Conservation (phyloP, 2,113 vertebrate species). For the Oryzias curvinotus region DNA sequence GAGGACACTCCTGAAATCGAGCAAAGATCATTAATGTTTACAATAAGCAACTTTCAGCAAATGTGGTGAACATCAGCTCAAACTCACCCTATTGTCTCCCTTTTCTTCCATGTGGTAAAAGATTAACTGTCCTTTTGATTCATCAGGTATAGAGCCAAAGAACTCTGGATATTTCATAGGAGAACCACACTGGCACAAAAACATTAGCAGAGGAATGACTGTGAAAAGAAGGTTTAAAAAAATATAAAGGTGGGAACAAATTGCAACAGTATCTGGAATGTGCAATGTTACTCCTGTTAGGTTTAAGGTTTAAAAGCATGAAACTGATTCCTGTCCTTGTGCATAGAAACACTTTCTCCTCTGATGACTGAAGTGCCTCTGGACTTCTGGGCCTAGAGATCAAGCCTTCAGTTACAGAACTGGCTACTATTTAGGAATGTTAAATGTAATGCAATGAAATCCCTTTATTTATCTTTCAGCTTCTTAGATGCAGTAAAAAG, state of each 20-base stretch:
- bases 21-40: not conserved
- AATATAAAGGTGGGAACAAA: not conserved
- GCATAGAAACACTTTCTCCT: too few species aligned
- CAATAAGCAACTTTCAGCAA: not conserved
- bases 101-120: conserved; percentile 86
- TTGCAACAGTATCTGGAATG: not conserved
- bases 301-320: too few species aligned
- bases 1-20: conserved; percentile 56
- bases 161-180: conserved; percentile 50
- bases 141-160: too few species aligned
- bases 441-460: too few species aligned
- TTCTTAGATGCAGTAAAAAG: too few species aligned
- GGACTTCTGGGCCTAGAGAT: too few species aligned
- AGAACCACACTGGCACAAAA: conserved; percentile 73
- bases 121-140: conserved; percentile 83
- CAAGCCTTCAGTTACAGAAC: too few species aligned
- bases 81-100: conserved; percentile 83
- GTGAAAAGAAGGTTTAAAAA: conserved; percentile 18
- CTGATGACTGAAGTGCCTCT: too few species aligned
- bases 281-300: not conserved
- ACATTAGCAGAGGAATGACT: conserved; percentile 84
- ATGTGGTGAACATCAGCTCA: not conserved
- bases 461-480: too few species aligned
- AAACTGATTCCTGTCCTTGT: too few species aligned
- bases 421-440: too few species aligned